Evolutionary conservation across 2,797 vertebrate species (phyloP).

Genomic region (Esox lucius): DNA sequence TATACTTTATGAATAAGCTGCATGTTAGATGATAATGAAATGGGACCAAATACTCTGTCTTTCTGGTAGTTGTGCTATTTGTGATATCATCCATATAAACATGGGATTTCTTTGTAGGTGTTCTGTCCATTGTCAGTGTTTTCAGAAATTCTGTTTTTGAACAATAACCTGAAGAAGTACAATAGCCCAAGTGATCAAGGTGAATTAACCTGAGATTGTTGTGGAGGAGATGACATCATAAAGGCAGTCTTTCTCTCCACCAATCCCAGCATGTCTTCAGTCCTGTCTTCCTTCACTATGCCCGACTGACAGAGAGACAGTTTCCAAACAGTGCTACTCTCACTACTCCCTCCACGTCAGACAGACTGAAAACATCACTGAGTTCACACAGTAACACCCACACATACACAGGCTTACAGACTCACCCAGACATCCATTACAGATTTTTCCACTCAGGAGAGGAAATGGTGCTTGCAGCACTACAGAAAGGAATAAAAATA

Average conservation of each 20-base stretch:
- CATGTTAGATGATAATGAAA: no score
- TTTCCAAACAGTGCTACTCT: neutral
- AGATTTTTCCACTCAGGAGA: constrained; percentile 58
- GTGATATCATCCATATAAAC: constrained; percentile 84
- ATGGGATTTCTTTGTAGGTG: constrained; percentile 63
- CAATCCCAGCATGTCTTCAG: constrained; percentile 41
- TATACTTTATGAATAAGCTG: no score
- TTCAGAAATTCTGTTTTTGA: constrained; percentile 9
- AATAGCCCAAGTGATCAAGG: constrained; percentile 19
- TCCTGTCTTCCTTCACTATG: neutral
- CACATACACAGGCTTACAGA: constrained; percentile 44
- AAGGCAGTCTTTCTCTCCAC: constrained; percentile 54
- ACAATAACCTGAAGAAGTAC: constrained; percentile 9
- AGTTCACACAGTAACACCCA: neutral
- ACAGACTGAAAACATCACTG: neutral
- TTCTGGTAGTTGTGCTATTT: constrained; percentile 83
- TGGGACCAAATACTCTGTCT: no score
- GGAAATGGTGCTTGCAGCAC: constrained; percentile 46
- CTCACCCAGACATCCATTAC: constrained; percentile 52
- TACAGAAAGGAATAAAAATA: constrained; percentile 39
- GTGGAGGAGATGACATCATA: constrained; percentile 62
- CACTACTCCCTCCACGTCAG: neutral
- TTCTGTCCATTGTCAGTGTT: neutral
- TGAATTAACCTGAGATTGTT: constrained; percentile 36
- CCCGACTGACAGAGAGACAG: neutral